Percentiles rank a stretch among this genome's conserved stretches.
Conservation (phyloP, 2,888 invertebrate genomes). For the Theretra japonica region DNA sequence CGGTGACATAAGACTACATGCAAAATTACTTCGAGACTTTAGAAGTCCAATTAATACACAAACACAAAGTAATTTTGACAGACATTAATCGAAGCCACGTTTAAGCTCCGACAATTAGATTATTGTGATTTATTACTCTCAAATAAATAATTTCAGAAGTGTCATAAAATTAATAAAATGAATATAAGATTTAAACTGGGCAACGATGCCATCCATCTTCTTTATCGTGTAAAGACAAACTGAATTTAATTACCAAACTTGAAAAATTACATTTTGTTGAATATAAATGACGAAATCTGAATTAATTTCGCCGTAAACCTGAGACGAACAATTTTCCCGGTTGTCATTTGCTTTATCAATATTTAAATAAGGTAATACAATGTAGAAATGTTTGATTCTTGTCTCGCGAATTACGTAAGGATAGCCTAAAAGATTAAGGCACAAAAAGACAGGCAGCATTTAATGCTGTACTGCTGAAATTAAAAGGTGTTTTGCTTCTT, state of each 20-base stretch:
- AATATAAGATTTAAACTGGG: background rate
- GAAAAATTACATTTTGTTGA: conserved; percentile 20
- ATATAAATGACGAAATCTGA: conserved; percentile 15
- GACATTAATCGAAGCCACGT: too few relatives aligned
- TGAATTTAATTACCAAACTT: conserved; percentile 21
- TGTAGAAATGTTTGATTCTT: background rate
- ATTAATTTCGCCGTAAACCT: conserved; percentile 3
- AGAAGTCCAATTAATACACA: background rate
- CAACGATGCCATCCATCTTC: conserved; percentile 9
- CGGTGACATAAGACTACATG: too few relatives aligned
- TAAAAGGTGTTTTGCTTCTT: too few relatives aligned
- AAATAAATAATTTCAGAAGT: background rate
- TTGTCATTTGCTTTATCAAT: conserved; percentile 23
- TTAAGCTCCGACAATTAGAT: background rate
- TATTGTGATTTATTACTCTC: background rate
- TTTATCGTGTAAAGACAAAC: conserved; percentile 26
- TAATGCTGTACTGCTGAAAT: too few relatives aligned
- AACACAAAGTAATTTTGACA: background rate
- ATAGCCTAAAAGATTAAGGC: background rate
- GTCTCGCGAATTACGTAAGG: background rate
- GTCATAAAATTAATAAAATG: background rate
- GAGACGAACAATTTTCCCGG: background rate
- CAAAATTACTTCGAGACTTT: background rate
- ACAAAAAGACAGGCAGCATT: too few relatives aligned
- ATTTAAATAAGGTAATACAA: conserved; percentile 9